These are phyloP conservation scores for Ranitomeya variabilis DNA, from an alignment of 2,113 vertebrate genomes.

Conservation along the genomic window DNA sequence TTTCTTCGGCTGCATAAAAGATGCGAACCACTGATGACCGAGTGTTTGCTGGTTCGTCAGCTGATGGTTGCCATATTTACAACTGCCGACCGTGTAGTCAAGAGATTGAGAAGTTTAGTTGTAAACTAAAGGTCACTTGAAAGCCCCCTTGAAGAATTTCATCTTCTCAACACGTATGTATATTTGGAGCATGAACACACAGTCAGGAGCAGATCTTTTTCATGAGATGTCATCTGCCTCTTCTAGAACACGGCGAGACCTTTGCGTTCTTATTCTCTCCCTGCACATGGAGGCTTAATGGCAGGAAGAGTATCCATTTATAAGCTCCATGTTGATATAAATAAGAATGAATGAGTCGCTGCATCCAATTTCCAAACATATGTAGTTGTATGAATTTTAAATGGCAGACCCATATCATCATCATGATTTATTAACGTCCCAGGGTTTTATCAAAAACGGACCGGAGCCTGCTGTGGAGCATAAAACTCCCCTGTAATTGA, in stretches of 20 bases:
- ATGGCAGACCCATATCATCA: slow-evolving; percentile 76
- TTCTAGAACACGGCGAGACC: neutral
- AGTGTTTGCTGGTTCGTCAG: no score
- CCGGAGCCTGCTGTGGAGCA: slow-evolving; percentile 72
- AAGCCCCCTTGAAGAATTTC: neutral
- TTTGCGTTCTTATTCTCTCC: neutral
- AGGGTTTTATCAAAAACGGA: slow-evolving; percentile 78
- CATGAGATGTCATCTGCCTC: neutral
- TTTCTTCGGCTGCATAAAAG: no score
- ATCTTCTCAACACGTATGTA: neutral
- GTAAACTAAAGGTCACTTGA: neutral
- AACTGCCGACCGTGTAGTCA: no score
- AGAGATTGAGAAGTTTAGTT: no score
- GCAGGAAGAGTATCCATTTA: slow-evolving; percentile 64
- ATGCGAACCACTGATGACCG: no score
- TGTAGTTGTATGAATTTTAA: slow-evolving; percentile 84
- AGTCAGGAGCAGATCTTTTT: neutral
- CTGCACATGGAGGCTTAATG: slow-evolving; percentile 18
- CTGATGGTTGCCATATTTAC: no score
- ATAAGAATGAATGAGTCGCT: slow-evolving; percentile 84
- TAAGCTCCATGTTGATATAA: slow-evolving; percentile 88
- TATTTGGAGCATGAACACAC: neutral
- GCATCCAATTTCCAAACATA: slow-evolving; percentile 80
- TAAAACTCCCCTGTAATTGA: slow-evolving; percentile 80
- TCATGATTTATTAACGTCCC: slow-evolving; percentile 79